phyloP scores from a whole-genome alignment of 1,140 invertebrate species.

The Orchestia grillus region DNA sequence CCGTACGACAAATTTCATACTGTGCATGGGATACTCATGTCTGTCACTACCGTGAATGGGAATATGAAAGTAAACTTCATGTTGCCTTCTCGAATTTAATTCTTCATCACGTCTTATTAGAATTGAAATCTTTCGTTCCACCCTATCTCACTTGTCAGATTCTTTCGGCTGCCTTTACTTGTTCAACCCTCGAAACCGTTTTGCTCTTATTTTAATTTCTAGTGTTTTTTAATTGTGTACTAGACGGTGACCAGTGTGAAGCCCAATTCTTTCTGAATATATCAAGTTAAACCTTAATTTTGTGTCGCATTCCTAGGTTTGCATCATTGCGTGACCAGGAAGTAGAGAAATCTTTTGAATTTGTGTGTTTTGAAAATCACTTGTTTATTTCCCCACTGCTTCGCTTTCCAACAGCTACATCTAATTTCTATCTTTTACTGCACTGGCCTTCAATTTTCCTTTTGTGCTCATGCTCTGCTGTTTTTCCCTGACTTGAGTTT shows the following conservation, averaged over 20 bases:
- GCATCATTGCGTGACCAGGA: background rate
- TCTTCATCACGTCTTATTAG: background rate
- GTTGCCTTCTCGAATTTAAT: background rate
- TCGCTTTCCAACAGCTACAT: background rate
- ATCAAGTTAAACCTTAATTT: background rate
- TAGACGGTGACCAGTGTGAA: background rate
- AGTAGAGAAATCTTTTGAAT: background rate
- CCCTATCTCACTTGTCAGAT: background rate
- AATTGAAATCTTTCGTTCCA: background rate
- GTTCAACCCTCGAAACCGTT: background rate
- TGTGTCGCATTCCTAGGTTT: background rate
- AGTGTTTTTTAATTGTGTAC: background rate
- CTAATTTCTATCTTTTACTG: background rate
- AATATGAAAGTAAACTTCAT: background rate
- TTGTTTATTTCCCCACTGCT: background rate
- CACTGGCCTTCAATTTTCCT: background rate
- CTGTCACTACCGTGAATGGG: background rate
- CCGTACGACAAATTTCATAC: background rate
- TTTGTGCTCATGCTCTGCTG: background rate
- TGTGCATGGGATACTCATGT: background rate
- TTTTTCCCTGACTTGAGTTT: background rate
- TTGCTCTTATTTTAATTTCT: background rate
- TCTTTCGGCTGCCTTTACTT: background rate
- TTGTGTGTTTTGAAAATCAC: background rate
- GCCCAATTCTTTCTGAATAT: background rate